Evolutionary conservation across 2,888 invertebrate genomes (phyloP).

Genomic region (Cephus runcator): DNA sequence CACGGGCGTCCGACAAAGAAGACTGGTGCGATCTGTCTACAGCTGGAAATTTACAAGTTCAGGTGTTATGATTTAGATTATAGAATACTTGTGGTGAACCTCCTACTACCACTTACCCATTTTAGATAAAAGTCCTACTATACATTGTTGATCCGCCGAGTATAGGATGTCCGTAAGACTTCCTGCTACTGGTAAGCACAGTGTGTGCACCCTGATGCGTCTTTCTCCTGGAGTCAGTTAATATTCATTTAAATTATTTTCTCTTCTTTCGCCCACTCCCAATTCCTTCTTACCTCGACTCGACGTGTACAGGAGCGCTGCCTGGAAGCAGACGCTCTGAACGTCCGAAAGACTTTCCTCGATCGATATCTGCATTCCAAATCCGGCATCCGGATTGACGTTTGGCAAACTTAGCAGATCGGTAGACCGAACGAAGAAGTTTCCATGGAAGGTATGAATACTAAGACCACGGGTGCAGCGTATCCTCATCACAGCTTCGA

Average conservation of each 20-base stretch:
- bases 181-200: slow-evolving; percentile 91
- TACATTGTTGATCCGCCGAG: slow-evolving; percentile 93
- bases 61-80: not conserved
- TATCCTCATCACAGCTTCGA: slow-evolving; percentile 98
- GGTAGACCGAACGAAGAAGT: slow-evolving; percentile 98
- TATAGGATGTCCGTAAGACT: slow-evolving; percentile 88
- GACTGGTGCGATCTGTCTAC: slow-evolving; percentile 90
- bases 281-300: slow-evolving; percentile 74
- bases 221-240: slow-evolving; percentile 78
- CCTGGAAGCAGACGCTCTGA: slow-evolving; percentile 95
- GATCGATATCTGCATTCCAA: slow-evolving; percentile 97
- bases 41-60: slow-evolving; percentile 67
- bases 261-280: not conserved
- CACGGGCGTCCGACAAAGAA: slow-evolving; percentile 91
- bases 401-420: slow-evolving; percentile 96
- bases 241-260: not conserved
- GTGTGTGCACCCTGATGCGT: slow-evolving; percentile 96
- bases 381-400: slow-evolving; percentile 97
- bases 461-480: slow-evolving; percentile 92
- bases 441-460: slow-evolving; percentile 99
- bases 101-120: slow-evolving; percentile 77
- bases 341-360: slow-evolving; percentile 90
- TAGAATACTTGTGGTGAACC: not conserved
- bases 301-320: slow-evolving; percentile 95
- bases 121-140: slow-evolving; percentile 91